A percentile compares a stretch with the other conserved stretches of the same genome.
Evolutionary conservation across 2,797 vertebrate genomes (phyloP).

Genomic region (Xyrichtys novacula): DNA sequence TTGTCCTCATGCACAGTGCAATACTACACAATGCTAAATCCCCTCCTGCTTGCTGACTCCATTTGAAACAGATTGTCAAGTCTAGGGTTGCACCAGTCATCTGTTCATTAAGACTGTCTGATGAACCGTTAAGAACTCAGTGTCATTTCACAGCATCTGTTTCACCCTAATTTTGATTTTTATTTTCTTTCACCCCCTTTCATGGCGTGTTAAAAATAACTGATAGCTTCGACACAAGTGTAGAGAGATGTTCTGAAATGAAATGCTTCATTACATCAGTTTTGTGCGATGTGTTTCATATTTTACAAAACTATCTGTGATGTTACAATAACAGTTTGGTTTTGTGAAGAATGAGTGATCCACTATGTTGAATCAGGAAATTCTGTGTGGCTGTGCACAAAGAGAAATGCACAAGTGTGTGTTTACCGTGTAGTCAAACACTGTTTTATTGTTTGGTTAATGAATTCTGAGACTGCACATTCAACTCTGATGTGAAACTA

Average conservation of each 20-base stretch:
- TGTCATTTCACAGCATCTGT: slow-evolving; percentile 54
- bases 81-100: background rate
- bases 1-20: no score
- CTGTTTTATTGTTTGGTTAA: background rate
- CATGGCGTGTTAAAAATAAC: slow-evolving; percentile 5
- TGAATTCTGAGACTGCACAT: no score
- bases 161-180: slow-evolving; percentile 59
- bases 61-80: no score
- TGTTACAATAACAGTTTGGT: slow-evolving; percentile 2
- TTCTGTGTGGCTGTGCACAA: slow-evolving; percentile 17
- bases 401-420: slow-evolving; percentile 3
- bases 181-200: slow-evolving; percentile 35
- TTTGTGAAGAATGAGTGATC: slow-evolving; percentile 7
- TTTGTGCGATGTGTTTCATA: slow-evolving; percentile 27
- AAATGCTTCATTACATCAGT: slow-evolving; percentile 17
- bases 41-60: no score
- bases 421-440: slow-evolving; percentile 13
- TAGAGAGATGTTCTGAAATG: slow-evolving; percentile 21
- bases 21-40: no score
- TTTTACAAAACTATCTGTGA: slow-evolving; percentile 13
- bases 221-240: slow-evolving; percentile 2
- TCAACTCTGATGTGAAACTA: no score
- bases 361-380: slow-evolving; percentile 21
- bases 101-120: background rate
- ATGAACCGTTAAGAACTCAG: background rate